Conservation (phyloP, 1,140 invertebrate species). For the Drosophila elegans region DNA sequence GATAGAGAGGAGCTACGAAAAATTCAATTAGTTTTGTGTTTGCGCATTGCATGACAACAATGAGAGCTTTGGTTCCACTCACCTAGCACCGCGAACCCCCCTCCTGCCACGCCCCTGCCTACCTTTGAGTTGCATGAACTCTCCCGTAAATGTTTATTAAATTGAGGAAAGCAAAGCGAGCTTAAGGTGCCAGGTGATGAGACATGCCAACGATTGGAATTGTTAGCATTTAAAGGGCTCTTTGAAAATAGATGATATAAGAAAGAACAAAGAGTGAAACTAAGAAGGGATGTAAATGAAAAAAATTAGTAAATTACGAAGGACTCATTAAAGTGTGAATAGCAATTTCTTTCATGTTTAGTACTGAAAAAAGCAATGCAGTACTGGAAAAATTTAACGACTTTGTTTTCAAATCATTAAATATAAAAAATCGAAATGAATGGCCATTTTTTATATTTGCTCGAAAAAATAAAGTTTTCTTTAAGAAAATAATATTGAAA, state of each 20-base stretch:
- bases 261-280: neutral
- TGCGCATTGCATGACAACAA: conserved; percentile 82
- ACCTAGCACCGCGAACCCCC: neutral
- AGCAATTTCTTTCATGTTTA: too few species aligned
- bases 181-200: conserved; percentile 43
- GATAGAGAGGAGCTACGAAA: conserved; percentile 50
- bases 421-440: too few species aligned
- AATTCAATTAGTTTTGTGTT: conserved; percentile 83
- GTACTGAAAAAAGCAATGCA: too few species aligned
- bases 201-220: conserved; percentile 25
- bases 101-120: neutral
- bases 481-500: neutral
- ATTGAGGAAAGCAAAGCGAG: conserved; percentile 18
- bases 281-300: neutral
- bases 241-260: conserved; percentile 31
- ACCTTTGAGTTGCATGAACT: conserved; percentile 15
- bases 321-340: neutral
- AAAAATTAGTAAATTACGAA: too few species aligned
- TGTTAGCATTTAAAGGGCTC: conserved; percentile 24
- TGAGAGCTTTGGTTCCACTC: conserved; percentile 28
- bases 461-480: too few species aligned
- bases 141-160: conserved; percentile 67
- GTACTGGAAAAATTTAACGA: too few species aligned
- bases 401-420: too few species aligned
- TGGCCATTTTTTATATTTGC: too few species aligned